Evolutionary conservation across 2,888 invertebrate species (phyloP).

Genomic region (Hypomecis atomaria): DNA sequence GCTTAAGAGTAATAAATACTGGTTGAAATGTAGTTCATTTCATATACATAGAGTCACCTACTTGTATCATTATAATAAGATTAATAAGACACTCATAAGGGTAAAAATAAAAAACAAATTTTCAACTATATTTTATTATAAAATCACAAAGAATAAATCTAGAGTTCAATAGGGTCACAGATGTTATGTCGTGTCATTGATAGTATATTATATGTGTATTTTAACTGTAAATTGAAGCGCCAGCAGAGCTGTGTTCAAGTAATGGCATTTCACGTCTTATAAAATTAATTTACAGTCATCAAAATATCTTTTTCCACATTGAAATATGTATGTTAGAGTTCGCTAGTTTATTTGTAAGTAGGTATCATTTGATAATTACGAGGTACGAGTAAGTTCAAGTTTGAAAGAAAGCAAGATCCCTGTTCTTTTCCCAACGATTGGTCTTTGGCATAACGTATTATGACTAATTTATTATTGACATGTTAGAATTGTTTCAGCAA

Average conservation of each 20-base stretch:
- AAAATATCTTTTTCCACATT: slow-evolving; percentile 67
- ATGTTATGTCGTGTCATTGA: slow-evolving; percentile 70
- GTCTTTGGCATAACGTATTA: slow-evolving; percentile 80
- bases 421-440: slow-evolving; percentile 79
- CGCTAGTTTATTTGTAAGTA: slow-evolving; percentile 48
- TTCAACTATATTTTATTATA: slow-evolving; percentile 87
- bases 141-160: slow-evolving; percentile 90
- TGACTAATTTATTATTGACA: slow-evolving; percentile 65
- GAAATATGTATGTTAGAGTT: slow-evolving; percentile 69
- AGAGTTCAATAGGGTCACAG: slow-evolving; percentile 85
- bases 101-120: slow-evolving; percentile 55
- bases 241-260: slow-evolving; percentile 11
- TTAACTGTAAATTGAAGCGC: slow-evolving; percentile 67
- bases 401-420: slow-evolving; percentile 77
- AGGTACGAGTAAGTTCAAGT: slow-evolving; percentile 68
- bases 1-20: no score
- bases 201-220: slow-evolving; percentile 72
- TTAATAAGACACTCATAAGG: no score
- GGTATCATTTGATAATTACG: slow-evolving; percentile 49
- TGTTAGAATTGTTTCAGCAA: slow-evolving; percentile 61
- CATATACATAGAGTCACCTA: no score
- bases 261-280: slow-evolving; percentile 55
- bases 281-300: slow-evolving; percentile 71
- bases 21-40: no score
- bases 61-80: no score